Evolutionary conservation across 2,797 vertebrate genomes (phyloP).

Genomic region (Arrhamphus sclerolepis): DNA sequence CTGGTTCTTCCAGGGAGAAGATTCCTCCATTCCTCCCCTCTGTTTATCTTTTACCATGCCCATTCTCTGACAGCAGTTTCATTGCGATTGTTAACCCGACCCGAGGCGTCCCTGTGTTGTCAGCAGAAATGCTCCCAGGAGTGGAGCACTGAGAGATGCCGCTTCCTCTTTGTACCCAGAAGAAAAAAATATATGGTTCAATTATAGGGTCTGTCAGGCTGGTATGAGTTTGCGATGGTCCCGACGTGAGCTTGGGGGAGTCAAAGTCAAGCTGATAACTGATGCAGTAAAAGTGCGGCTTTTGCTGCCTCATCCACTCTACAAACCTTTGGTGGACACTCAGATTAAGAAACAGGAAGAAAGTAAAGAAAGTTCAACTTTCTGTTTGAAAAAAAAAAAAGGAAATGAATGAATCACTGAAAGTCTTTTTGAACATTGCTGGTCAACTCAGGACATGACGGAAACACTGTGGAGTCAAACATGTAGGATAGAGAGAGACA

Average conservation of each 20-base stretch:
- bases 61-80: slow-evolving; percentile 46
- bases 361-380: slow-evolving; percentile 1
- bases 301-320: slow-evolving; percentile 8
- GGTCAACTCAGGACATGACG: slow-evolving; percentile 9
- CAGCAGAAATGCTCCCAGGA: slow-evolving; percentile 62
- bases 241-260: slow-evolving; percentile 27
- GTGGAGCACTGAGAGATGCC: slow-evolving; percentile 38
- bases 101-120: slow-evolving; percentile 50
- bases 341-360: not conserved
- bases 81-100: slow-evolving; percentile 52
- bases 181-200: slow-evolving; percentile 69
- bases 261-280: slow-evolving; percentile 38
- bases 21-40: slow-evolving; percentile 18
- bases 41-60: slow-evolving; percentile 31
- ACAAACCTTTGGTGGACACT: slow-evolving; percentile 13
- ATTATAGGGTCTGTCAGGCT: slow-evolving; percentile 64
- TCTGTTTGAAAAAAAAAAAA: not conserved
- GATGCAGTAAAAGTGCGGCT: slow-evolving; percentile 14
- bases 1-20: not conserved
- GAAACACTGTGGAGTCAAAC: slow-evolving; percentile 18
- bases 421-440: slow-evolving; percentile 4
- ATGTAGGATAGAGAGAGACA: slow-evolving; percentile 39
- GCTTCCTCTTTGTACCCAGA: slow-evolving; percentile 40
- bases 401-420: not conserved
- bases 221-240: slow-evolving; percentile 45